Evolutionary conservation across 2,797 vertebrate species (phyloP).

Genomic region (Pantherophis vulpinus): DNA sequence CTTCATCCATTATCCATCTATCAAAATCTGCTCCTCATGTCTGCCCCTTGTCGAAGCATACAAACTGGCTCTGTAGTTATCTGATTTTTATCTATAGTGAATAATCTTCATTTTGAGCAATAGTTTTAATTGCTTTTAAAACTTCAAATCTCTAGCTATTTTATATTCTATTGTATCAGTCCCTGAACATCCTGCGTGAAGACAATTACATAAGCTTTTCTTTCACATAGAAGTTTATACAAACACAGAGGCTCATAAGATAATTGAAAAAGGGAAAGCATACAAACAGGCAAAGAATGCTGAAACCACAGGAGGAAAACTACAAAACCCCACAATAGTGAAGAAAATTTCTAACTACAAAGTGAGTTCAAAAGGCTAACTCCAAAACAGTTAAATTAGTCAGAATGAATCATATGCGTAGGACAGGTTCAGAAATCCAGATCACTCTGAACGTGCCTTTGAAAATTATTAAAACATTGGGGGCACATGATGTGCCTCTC

Average conservation of each 20-base stretch:
- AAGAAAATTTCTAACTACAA: constrained; percentile 33
- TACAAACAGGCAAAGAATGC: not conserved
- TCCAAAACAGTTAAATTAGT: constrained; percentile 40
- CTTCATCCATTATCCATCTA: not conserved
- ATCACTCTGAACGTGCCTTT: not conserved
- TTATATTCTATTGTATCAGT: constrained; percentile 41
- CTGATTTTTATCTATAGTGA: constrained; percentile 9
- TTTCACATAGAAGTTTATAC: constrained; percentile 8
- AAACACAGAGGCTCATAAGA: not conserved
- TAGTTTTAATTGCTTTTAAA: constrained; percentile 36
- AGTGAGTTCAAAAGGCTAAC: not conserved
- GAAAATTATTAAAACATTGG: not conserved
- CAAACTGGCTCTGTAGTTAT: not conserved
- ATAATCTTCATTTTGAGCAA: constrained; percentile 11
- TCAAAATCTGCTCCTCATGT: constrained; percentile 27
- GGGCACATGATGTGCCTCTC: not conserved
- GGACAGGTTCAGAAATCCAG: not conserved
- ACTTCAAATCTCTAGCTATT: constrained; percentile 23
- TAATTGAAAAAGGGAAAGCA: constrained; percentile 4
- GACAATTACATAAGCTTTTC: constrained; percentile 39
- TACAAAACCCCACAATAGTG: constrained; percentile 21
- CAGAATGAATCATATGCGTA: not conserved
- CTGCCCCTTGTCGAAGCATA: constrained; percentile 3
- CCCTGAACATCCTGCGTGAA: constrained; percentile 4
- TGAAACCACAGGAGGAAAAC: constrained; percentile 32